phyloP scores from a whole-genome alignment of 1,140 invertebrate species.

The Physella acuta region DNA sequence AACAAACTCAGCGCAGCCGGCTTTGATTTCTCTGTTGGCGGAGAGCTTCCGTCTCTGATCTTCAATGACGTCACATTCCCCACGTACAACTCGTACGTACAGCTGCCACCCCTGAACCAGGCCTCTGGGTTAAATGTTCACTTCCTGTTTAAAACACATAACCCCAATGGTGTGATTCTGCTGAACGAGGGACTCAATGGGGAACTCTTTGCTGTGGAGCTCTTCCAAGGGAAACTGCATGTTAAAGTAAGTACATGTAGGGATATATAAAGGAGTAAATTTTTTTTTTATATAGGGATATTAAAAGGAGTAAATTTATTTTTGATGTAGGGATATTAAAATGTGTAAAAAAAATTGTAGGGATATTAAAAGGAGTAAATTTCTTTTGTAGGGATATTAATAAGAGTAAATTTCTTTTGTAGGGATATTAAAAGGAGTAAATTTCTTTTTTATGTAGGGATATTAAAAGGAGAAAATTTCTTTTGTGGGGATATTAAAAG shows the following conservation, averaged over 20 bases:
- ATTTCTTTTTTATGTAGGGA: too few relatives aligned
- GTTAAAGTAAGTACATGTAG: slow-evolving; percentile 22
- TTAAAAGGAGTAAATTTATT: too few relatives aligned
- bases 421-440: too few relatives aligned
- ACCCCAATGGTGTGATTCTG: slow-evolving; percentile 78
- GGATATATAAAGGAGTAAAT: too few relatives aligned
- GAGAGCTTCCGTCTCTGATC: slow-evolving; percentile 30
- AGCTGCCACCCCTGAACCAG: slow-evolving; percentile 35
- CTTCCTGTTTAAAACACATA: slow-evolving; percentile 61
- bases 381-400: too few relatives aligned
- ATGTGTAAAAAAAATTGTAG: too few relatives aligned
- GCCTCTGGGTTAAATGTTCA: slow-evolving; percentile 36
- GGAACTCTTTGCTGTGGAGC: slow-evolving; percentile 89
- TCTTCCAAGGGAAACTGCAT: slow-evolving; percentile 66
- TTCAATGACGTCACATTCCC: slow-evolving; percentile 47
- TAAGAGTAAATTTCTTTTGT: too few relatives aligned
- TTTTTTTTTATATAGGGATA: too few relatives aligned
- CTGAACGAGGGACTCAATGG: slow-evolving; percentile 92
- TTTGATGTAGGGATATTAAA: too few relatives aligned
- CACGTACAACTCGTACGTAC: slow-evolving; percentile 33
- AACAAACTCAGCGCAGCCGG: neutral
- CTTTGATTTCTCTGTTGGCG: neutral
- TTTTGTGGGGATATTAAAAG: too few relatives aligned
- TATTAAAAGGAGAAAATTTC: too few relatives aligned
- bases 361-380: too few relatives aligned